A percentile compares a stretch with the other conserved stretches of the same genome.
These are phyloP conservation scores for Colistium nudipinnis DNA, from an alignment of 2,113 vertebrate species.

Conservation along the genomic window DNA sequence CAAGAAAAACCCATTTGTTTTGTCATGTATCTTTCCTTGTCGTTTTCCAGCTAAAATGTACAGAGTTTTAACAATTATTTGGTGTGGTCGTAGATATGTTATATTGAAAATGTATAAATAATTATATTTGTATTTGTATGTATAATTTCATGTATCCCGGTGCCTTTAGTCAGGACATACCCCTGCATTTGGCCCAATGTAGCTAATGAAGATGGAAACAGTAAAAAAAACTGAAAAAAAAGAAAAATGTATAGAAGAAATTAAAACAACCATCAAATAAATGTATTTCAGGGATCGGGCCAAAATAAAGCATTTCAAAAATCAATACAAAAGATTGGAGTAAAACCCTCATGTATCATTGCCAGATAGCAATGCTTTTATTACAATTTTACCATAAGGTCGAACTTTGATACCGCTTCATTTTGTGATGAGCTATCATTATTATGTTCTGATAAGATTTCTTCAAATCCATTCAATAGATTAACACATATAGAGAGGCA, in stretches of 20 bases:
- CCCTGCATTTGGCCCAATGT: no score
- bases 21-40: no score
- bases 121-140: no score
- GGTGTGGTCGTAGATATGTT: no score
- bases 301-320: slow-evolving; percentile 69
- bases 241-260: slow-evolving; percentile 19
- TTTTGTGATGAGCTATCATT: slow-evolving; percentile 68
- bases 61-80: no score
- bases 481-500: slow-evolving; percentile 46
- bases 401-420: slow-evolving; percentile 63
- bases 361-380: slow-evolving; percentile 66
- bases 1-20: no score
- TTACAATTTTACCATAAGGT: slow-evolving; percentile 72
- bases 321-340: slow-evolving; percentile 73
- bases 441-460: slow-evolving; percentile 56
- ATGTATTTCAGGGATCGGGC: slow-evolving; percentile 45
- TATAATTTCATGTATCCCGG: no score
- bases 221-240: slow-evolving; percentile 15
- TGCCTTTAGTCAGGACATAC: no score
- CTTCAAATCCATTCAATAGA: slow-evolving; percentile 55
- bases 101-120: no score
- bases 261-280: slow-evolving; percentile 56
- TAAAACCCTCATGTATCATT: slow-evolving; percentile 69
- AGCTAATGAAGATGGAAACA: slow-evolving; percentile 54
- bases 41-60: no score